Evolutionary conservation across 2,797 vertebrate species (phyloP).

Genomic region (Gobionotothen gibberifrons): DNA sequence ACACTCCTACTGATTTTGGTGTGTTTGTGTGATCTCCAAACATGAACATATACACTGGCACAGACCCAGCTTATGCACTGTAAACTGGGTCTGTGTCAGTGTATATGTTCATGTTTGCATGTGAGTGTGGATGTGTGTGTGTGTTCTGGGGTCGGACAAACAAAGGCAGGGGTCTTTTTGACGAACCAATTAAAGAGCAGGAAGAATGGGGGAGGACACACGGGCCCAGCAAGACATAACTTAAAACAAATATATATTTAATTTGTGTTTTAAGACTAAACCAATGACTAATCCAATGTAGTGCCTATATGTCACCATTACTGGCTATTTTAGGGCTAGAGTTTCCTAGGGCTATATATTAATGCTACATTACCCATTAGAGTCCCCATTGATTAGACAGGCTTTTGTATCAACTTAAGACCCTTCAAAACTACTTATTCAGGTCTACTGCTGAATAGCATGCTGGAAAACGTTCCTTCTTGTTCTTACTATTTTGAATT

Average conservation of each 20-base stretch:
- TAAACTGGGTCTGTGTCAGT: too few relatives aligned
- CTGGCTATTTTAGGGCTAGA: not conserved
- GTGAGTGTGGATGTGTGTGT: constrained; percentile 28
- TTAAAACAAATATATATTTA: not conserved
- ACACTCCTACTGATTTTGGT: constrained; percentile 56
- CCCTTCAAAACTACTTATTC: not conserved
- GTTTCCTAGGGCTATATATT: not conserved
- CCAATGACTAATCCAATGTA: not conserved
- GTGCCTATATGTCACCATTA: not conserved
- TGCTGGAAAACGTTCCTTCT: too few relatives aligned
- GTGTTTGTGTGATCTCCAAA: constrained; percentile 50
- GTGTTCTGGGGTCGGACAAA: constrained; percentile 65
- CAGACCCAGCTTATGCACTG: too few relatives aligned
- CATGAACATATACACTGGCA: too few relatives aligned
- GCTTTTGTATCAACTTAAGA: not conserved
- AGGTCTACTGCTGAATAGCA: too few relatives aligned
- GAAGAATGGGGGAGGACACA: constrained; percentile 69
- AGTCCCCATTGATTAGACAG: not conserved
- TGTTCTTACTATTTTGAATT: too few relatives aligned
- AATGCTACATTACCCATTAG: not conserved
- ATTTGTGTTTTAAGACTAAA: constrained; percentile 1
- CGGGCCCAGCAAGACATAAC: constrained; percentile 29
- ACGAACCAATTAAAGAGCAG: constrained; percentile 78
- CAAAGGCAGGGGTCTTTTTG: constrained; percentile 73
- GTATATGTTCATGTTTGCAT: too few relatives aligned